phyloP scores from a whole-genome alignment of 2,888 invertebrate genomes.

The Micropterix aruncella region DNA sequence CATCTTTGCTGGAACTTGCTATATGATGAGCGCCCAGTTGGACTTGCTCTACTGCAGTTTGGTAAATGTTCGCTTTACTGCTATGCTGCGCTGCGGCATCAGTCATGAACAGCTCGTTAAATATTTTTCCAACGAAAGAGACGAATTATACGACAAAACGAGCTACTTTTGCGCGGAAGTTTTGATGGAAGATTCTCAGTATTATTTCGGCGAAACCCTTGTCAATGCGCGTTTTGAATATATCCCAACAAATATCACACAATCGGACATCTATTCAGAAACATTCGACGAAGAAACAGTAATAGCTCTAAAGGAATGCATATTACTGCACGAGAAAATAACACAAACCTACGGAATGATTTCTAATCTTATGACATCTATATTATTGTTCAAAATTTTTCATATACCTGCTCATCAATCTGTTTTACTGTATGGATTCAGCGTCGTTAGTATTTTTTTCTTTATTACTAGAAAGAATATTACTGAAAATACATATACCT shows the following conservation, averaged over 20 bases:
- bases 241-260: neutral
- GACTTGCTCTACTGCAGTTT: neutral
- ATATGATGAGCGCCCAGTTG: neutral
- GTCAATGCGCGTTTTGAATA: neutral
- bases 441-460: neutral
- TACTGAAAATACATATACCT: no score
- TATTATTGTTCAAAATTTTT: neutral
- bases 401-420: neutral
- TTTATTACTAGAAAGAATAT: no score
- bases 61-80: neutral
- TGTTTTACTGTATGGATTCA: neutral
- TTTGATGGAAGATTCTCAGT: neutral
- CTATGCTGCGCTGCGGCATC: neutral
- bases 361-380: neutral
- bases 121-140: neutral
- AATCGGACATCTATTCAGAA: neutral
- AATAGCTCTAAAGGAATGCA: neutral
- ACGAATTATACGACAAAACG: neutral
- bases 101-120: neutral
- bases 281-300: neutral
- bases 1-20: no score
- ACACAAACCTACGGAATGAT: neutral
- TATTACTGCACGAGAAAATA: neutral
- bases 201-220: neutral
- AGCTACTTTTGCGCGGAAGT: neutral